Percentiles rank a stretch among this genome's conserved stretches.
These are phyloP conservation scores for Ommatoiulus sabulosus DNA, from an alignment of 2,888 invertebrate genomes.

Conservation along the genomic window DNA sequence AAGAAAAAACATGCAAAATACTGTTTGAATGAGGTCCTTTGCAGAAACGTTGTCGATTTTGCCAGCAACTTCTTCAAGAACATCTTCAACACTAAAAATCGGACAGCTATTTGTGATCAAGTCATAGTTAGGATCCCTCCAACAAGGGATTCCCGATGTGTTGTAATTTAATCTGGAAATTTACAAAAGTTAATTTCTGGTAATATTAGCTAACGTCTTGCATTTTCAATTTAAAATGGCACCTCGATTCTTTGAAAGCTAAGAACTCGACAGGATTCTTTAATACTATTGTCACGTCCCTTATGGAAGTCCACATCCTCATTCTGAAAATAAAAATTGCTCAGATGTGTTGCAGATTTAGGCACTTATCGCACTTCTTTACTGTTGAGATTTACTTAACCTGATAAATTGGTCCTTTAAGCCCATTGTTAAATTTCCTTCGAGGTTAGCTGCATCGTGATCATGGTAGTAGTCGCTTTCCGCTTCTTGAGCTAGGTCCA, in stretches of 20 bases:
- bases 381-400: neutral
- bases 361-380: neutral
- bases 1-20: no score
- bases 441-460: neutral
- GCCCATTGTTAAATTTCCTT: neutral
- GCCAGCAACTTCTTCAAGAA: neutral
- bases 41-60: constrained; percentile 1
- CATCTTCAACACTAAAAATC: neutral
- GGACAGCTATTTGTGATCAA: neutral
- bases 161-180: neutral
- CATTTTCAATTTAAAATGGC: neutral
- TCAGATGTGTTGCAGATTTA: neutral
- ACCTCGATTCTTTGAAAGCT: constrained; percentile 11
- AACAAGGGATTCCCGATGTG: neutral
- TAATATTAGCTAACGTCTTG: neutral
- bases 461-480: neutral
- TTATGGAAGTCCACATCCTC: neutral
- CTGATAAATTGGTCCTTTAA: neutral
- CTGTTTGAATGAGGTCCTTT: constrained; percentile 11
- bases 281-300: neutral
- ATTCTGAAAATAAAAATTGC: neutral
- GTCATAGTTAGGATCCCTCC: neutral
- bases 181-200: neutral
- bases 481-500: neutral
- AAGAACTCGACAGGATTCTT: neutral